These are phyloP conservation scores for Cettia cetti DNA, from an alignment of 2,113 vertebrate genomes.

Conservation along the genomic window DNA sequence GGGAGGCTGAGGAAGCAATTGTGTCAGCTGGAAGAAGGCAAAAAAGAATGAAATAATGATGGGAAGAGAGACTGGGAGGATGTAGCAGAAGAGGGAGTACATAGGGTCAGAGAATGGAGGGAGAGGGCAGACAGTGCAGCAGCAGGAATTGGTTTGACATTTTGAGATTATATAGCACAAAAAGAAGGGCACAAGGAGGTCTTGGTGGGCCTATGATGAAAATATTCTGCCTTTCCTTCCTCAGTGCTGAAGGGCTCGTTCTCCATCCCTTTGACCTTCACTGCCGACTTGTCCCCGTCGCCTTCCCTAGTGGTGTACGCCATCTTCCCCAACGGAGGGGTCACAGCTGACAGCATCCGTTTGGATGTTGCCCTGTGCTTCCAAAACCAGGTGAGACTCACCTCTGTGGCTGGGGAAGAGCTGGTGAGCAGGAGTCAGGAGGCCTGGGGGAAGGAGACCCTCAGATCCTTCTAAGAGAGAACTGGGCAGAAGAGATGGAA, in stretches of 20 bases:
- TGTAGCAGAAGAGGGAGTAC: not conserved
- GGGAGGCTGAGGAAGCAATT: not conserved
- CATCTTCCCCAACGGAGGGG: constrained; percentile 72
- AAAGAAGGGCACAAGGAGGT: not conserved
- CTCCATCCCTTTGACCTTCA: constrained; percentile 74
- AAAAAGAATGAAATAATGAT: not conserved
- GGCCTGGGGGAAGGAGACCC: not conserved
- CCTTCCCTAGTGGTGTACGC: constrained; percentile 75
- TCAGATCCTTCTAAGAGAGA: not conserved
- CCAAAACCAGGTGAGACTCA: constrained; percentile 73
- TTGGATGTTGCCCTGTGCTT: constrained; percentile 81
- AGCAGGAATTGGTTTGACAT: not conserved
- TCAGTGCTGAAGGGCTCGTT: constrained; percentile 71
- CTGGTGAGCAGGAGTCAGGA: not conserved
- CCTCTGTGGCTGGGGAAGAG: not conserved
- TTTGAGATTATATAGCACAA: not conserved
- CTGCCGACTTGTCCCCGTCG: constrained; percentile 66
- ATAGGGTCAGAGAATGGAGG: not conserved
- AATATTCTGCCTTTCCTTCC: not conserved
- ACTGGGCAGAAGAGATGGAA: not conserved
- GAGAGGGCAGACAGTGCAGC: not conserved
- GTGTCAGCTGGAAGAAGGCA: not conserved
- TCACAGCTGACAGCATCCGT: constrained; percentile 71
- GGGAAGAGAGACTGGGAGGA: not conserved
- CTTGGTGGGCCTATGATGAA: fast-evolving